Evolutionary conservation across 2,888 invertebrate species (phyloP), one percentile per base, ranked within the genome.

Genomic region (Octonoba sinensis): DNA sequence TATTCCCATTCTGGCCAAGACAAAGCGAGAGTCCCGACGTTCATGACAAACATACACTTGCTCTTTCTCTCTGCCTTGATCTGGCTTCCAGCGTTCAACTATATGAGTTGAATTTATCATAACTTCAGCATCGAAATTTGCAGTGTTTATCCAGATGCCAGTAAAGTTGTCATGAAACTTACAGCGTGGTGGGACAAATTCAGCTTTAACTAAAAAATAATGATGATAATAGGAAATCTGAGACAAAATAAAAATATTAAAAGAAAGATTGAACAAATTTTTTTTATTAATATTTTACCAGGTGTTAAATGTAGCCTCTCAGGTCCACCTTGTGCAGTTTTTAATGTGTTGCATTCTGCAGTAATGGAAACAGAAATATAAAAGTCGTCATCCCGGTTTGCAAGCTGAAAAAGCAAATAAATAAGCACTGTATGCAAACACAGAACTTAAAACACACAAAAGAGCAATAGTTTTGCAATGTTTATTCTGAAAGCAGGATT

Each of bases 101-200:
- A 99, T 96, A 87, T 98, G 98, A 0, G 98, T 99, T 87, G 96
- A 95, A 87, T 98, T 98, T 56, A 99, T 96, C 62, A 92, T 91
- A 0, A 97, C 93, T 89, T 97, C 96, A 0, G 97, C 97, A 88
- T 97, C 97, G 85, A 96, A 95, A 87, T 98, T 97, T 0, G 97
- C 97, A 0, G 98, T 97, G 87, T 98, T 98, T 70, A 97, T 95
- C 98, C 98, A 99, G 24, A 94, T 92, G 0, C 99, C 97, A 0
- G 94, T 92, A 89, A 96, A 96, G 88, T 98, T 97, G 88, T 96
- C 94, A 0, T 98, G 97, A 81, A 99, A 89, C 60, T 95, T 92
- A 87, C 98, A 99, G 0, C 96, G 95, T 3, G 98, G 94, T 85
- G 94, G 93, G 0, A 97, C 96, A 11, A 94, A 92, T 90, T 96